Percentiles rank a stretch among this genome's conserved stretches.
These are phyloP conservation scores for Metellina segmentata DNA, from an alignment of 2,888 invertebrate genomes.

Conservation along the genomic window DNA sequence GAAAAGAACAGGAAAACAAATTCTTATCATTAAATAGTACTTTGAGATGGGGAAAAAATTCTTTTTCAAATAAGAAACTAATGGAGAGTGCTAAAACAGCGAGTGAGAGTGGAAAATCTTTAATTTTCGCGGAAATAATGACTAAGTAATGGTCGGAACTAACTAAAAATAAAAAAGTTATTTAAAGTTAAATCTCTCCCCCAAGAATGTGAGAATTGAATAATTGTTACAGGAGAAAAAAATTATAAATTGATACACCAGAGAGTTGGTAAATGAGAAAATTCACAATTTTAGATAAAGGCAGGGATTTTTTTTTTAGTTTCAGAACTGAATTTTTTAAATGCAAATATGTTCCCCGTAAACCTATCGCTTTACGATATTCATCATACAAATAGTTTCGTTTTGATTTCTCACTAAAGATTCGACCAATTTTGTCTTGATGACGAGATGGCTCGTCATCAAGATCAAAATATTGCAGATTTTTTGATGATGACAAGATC, in stretches of 20 bases:
- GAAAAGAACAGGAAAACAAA: conserved; percentile 15
- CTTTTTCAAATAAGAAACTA: conserved; percentile 16
- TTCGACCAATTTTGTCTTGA: no score
- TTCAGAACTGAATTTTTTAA: no score
- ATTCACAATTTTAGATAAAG: no score
- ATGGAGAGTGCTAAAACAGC: background rate
- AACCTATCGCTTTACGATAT: no score
- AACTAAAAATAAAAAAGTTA: conserved; percentile 14
- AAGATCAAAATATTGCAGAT: no score
- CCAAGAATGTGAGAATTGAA: conserved; percentile 23
- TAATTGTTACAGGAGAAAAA: conserved; percentile 19
- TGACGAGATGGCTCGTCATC: no score
- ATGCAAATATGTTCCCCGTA: no score
- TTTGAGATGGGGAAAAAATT: conserved; percentile 1
- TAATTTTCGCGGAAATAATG: conserved; percentile 39
- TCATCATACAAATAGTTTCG: no score
- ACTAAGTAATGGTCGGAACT: conserved; percentile 23
- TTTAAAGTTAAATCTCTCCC: conserved; percentile 12
- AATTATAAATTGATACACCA: background rate
- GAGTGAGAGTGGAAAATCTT: conserved; percentile 16
- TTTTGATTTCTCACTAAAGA: no score
- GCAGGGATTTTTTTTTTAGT: no score
- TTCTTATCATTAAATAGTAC: conserved; percentile 25
- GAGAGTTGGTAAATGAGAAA: background rate
- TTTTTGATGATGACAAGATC: no score